These are phyloP conservation scores for Drosophila navojoa DNA, from an alignment of 1,140 invertebrate genomes.

Conservation along the genomic window DNA sequence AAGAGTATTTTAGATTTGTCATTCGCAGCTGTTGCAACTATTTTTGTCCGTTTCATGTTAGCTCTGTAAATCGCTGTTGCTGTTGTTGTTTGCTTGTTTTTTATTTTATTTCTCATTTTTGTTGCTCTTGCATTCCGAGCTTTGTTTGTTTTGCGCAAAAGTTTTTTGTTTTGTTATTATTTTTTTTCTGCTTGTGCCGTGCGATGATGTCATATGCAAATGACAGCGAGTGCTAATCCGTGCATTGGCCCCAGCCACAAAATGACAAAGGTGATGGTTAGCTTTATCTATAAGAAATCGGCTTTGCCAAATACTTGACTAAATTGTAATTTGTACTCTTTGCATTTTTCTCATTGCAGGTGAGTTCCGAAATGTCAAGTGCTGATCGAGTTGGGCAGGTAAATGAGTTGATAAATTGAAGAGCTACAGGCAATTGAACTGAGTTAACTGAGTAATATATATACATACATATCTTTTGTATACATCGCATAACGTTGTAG, in stretches of 20 bases:
- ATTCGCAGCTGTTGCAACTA: neutral
- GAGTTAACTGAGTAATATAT: neutral
- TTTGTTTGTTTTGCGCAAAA: slow-evolving; percentile 66
- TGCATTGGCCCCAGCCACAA: slow-evolving; percentile 25
- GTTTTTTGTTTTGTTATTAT: slow-evolving; percentile 12
- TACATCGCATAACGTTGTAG: no score
- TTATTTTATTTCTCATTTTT: slow-evolving; percentile 18
- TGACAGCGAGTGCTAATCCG: slow-evolving; percentile 29
- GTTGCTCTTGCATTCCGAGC: slow-evolving; percentile 54
- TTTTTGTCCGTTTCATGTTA: neutral
- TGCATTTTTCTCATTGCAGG: slow-evolving; percentile 40
- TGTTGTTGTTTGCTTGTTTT: slow-evolving; percentile 40
- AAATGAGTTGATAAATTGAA: neutral
- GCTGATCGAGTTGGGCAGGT: neutral
- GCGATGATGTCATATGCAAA: slow-evolving; percentile 79
- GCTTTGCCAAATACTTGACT: slow-evolving; percentile 1
- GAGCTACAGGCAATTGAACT: neutral
- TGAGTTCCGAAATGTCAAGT: slow-evolving; percentile 26
- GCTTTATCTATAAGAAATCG: slow-evolving; percentile 10
- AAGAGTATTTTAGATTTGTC: slow-evolving; percentile 2
- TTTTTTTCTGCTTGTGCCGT: slow-evolving; percentile 22
- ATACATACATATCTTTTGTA: no score
- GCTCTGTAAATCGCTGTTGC: neutral
- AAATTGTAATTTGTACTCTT: slow-evolving; percentile 20
- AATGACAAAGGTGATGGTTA: slow-evolving; percentile 47